Evolutionary conservation across 1,140 invertebrate species (phyloP), one percentile per base, ranked within the genome.

Genomic region (Anoplophora glabripennis): DNA sequence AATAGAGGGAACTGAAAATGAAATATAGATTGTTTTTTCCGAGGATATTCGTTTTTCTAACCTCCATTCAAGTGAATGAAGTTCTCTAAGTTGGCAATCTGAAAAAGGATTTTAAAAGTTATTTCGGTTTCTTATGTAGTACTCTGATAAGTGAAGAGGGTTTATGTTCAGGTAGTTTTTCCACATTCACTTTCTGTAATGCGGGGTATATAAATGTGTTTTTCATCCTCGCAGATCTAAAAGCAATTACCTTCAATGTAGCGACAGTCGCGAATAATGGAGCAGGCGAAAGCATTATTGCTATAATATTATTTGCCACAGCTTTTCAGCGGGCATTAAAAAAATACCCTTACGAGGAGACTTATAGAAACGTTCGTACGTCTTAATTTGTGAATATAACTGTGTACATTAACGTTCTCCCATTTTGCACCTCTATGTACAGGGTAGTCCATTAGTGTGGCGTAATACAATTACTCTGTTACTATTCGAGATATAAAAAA

Each of bases 1-100:
- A 41, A 53, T 53, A 33, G 41, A 53, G 37, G 40, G 17, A 38
- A 21, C 38, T 53, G 51, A 41, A 53, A 41, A 53, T 53, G 51
- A 53, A 53, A 53, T 53, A 53, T 53, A 53, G 49, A 52, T 52
- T 52, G 51, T 53, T 53, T 53, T 53, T 53, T 37, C 12, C 5
- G n/a, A 41, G 18, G 40, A 28, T 33, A 11, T 18, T 21, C 15
- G 37, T 11, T 33, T 11, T n/a, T 49, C 15, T 10, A 52, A 11
- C 36, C 36, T 18, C 17, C 7, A 46, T 46, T 28, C 44, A 46
- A 40, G 11, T 40, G 11, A 11, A 46, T 17, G 18, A 18, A 46
- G 7, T 46, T 17, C 12, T 42, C 33, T 38, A 10, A 41, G 37
- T 53, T 41, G 17, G 35, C 37, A 17, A 38, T 53, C 35, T 41